Evolutionary conservation across 2,888 invertebrate genomes (phyloP), one percentile per base, ranked within the genome.

Genomic region (Caenorhabditis afra): DNA sequence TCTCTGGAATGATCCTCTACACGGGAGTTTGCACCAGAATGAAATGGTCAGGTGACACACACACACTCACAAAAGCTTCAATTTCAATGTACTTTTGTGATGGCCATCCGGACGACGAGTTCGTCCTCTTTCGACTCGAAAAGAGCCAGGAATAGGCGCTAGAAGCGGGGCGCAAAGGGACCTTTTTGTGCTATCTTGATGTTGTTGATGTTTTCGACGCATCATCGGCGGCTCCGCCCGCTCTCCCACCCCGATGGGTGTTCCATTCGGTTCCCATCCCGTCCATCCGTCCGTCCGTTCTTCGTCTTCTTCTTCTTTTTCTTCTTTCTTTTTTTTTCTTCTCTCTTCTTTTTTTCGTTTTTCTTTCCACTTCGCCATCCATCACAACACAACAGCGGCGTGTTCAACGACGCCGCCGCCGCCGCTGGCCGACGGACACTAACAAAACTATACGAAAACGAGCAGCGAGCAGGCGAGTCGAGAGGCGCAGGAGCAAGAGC

Each of bases 381-480:
- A 71, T 71, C 71, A 71, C 71, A 71, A 71, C 71, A 71, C 62
- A 62, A 64, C 62, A 62, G 71, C 62, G 61, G 70, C 58, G 70
- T 71, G 62, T 71, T 64, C 57, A 64, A 71, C 71, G 71, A 64
- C 71, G 71, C 55, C 71, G 64, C 68, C 71, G 71, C 55, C 71
- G 64, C 68, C 64, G 71, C 64, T 71, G 64, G 71, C 57, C 71
- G 64, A 44, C 67, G 76, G 75, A 75, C 75, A 75, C 75, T 75
- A 75, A 76, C 76, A 77, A 70, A 77, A 70, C 77, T 77, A 77
- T 77, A 77, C 77, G 77, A 77, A 77, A 77, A 77, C 64, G 68
- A 64, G 59, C 55, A 59, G 68, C 61, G 62, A 37, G 49, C 20
- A 39, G 52, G 55, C 49, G 59, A 52, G 45, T 20, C 41, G 41